Evolutionary conservation across 35 echinoderm and acorn worm species (phyloP), one percentile per base, ranked within the genome.

Genomic region (Patiria miniata): DNA sequence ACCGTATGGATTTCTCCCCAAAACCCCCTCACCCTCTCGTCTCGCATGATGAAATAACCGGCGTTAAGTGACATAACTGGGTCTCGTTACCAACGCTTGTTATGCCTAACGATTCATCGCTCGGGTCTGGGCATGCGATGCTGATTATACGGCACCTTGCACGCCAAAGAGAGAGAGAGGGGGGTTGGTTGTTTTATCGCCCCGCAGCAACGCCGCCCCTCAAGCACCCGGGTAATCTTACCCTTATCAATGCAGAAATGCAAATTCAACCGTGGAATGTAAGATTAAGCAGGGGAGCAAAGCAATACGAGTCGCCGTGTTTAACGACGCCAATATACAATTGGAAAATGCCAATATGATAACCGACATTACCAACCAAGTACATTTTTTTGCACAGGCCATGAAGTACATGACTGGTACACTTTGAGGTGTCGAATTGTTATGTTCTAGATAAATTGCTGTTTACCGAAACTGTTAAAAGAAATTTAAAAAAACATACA

Each of bases 21-120:
- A n/a, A n/a, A n/a, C n/a, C 12, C 42, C 42, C 42, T 47, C 42
- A 4, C 4, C 4, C 42, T 12, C 65, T 73, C 65, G 65, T 73
- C 65, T n/a, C 34, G 65, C 65, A 32, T 73, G 65, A 73, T 73
- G 65, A 73, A 73, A 73, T 73, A 73, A 73, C 65, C 65, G 26
- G 65, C 65, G 65, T 73, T 73, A 73, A 73, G 65, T 73, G 65
- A 73, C 65, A 73, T 73, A 73, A 73, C 65, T 73, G 65, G 65
- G 65, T 73, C 65, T 73, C 65, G 65, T 73, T 73, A 73, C 65
- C 18, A 73, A 73, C 26, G 34, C 65, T 73, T 73, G 65, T 73
- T 73, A 30, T 73, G 65, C 65, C 65, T 73, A 73, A 73, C 65
- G 65, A 73, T 73, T 73, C n/a, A 73, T 23, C 65, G 65, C 65